phyloP scores from a whole-genome alignment of 2,113 vertebrate genomes.

The Oxygymnocypris stewartii region DNA sequence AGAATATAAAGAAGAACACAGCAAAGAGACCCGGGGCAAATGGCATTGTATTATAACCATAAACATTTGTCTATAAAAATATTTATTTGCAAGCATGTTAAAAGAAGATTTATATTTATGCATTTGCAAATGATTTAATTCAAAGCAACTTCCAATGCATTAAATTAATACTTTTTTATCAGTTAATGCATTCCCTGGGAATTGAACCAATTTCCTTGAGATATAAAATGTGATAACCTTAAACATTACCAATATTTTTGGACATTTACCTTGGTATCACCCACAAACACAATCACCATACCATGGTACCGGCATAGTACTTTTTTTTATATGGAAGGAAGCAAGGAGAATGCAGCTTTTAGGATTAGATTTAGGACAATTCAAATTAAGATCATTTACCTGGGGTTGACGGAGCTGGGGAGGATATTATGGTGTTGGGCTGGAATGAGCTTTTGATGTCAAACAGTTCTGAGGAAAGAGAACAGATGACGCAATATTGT shows the following conservation, averaged over 20 bases:
- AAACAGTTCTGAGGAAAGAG: conserved; percentile 64
- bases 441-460: conserved; percentile 61
- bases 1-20: not conserved
- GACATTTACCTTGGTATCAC: not conserved
- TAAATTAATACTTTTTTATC: not conserved
- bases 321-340: not conserved
- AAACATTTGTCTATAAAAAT: not conserved
- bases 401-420: conserved; percentile 67
- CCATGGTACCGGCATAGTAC: not conserved
- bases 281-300: not conserved
- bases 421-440: conserved; percentile 54
- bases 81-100: not conserved
- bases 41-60: not conserved
- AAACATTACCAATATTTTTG: not conserved
- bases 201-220: not conserved
- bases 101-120: not conserved
- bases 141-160: not conserved
- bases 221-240: not conserved
- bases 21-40: not conserved
- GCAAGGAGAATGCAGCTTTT: not conserved
- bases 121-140: not conserved
- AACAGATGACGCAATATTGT: not conserved
- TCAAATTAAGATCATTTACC: conserved; percentile 57
- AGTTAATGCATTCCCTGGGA: not conserved
- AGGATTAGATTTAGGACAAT: not conserved